Evolutionary conservation across 2,888 invertebrate genomes (phyloP).

Genomic region (Aphrophora alni): DNA sequence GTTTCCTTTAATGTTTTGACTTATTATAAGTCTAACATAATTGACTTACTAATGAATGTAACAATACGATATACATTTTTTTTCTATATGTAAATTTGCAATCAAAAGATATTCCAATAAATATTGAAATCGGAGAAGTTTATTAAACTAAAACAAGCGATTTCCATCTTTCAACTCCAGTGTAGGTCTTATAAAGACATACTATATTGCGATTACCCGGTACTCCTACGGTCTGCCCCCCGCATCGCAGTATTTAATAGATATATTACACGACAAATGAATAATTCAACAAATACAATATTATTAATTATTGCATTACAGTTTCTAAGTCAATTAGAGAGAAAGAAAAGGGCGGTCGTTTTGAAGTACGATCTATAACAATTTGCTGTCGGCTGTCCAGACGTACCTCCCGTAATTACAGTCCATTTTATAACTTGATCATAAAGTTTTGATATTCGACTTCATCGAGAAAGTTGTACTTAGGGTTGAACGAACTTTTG

Average conservation of each 20-base stretch:
- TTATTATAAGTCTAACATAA: too few relatives aligned
- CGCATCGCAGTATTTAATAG: not conserved
- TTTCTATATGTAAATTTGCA: not conserved
- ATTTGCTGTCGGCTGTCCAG: not conserved
- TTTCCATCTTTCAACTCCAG: not conserved
- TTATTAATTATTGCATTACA: constrained; percentile 1
- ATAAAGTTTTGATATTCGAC: not conserved
- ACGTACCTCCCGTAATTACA: not conserved
- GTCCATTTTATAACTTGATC: not conserved
- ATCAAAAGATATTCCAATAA: not conserved
- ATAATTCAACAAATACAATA: not conserved
- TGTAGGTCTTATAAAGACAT: constrained; percentile 1
- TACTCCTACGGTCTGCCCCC: constrained; percentile 5
- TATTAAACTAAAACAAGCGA: not conserved
- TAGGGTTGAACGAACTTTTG: not conserved
- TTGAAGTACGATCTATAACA: constrained; percentile 1
- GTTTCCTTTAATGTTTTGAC: too few relatives aligned
- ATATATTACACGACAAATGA: not conserved
- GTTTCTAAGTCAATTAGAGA: constrained; percentile 9
- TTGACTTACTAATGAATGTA: not conserved
- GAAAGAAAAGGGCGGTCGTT: constrained; percentile 1
- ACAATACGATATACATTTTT: not conserved
- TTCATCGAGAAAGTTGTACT: not conserved
- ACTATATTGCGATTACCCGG: not conserved
- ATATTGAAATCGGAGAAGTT: not conserved